Percentiles rank a stretch among this genome's conserved stretches.
Conservation (phyloP, 2,797 vertebrate species). For the Myoxocephalus aenaeus region DNA sequence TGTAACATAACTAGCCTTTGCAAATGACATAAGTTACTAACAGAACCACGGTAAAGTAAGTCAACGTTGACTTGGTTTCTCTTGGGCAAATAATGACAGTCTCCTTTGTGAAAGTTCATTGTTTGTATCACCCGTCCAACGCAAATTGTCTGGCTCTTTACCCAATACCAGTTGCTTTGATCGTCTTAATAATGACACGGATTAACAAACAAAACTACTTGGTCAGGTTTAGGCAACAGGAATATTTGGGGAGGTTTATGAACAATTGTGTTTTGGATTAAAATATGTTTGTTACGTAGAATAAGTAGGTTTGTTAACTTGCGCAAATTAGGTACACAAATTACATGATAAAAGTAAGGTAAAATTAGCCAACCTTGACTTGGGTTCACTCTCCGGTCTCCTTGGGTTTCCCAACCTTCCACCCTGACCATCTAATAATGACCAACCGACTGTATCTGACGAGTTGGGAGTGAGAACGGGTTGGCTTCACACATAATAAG, state of each 20-base stretch:
- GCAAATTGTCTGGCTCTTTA: neutral
- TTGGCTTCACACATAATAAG: conserved; percentile 9
- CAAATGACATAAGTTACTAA: neutral
- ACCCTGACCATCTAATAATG: neutral
- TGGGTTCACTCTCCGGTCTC: too few relatives aligned
- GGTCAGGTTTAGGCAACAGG: too few relatives aligned
- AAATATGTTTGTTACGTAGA: too few relatives aligned
- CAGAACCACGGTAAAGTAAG: neutral
- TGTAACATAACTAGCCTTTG: neutral
- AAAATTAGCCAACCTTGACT: too few relatives aligned
- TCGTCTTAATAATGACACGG: too few relatives aligned
- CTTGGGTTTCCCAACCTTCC: too few relatives aligned
- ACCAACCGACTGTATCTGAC: neutral
- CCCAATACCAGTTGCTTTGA: neutral
- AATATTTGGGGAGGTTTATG: too few relatives aligned
- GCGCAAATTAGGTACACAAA: too few relatives aligned
- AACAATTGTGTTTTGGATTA: too few relatives aligned
- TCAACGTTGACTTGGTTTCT: neutral
- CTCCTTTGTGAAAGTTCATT: neutral
- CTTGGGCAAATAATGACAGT: neutral
- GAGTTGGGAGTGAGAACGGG: neutral
- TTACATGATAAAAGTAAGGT: too few relatives aligned
- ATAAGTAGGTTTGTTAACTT: too few relatives aligned
- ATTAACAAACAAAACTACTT: too few relatives aligned
- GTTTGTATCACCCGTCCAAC: neutral